Base-by-base conservation (phyloP, 2,113 vertebrate genomes). In the Suricata suricatta region DNA sequence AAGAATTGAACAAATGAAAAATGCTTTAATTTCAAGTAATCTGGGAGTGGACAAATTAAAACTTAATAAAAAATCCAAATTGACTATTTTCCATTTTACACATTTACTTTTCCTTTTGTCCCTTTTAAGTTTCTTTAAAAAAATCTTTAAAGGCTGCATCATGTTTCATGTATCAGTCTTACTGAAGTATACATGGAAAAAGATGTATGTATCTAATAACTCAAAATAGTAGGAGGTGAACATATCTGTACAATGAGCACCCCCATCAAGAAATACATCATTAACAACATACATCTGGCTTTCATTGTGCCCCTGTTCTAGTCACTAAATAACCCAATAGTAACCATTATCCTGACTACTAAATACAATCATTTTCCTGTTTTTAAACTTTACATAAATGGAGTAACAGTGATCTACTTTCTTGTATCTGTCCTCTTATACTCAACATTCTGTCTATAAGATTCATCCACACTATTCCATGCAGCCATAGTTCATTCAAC, bases 201-300 rank as follows among this genome's bases (percentile, higher is more conserved):
- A 86, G 11, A n/a, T 25, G 2, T n/a, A 71, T 38, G 57, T 44
- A 52, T 14, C 41, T 90, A 44, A 87, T 13, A 66, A 23, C 4
- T 95, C 68, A 95, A 96, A 93, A 31, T 80, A 83, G 9, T 35
- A 88, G 44, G 16, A 71, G 8, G 11, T 93, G 11, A 97, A 88
- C 33, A 84, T 6, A 95, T 7, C 0, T 57, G 21, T 33, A 29
- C 6, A 79, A 52, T 23, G 10, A 54, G 17, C 50, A 83, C n/a
- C 64, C n/a, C 41, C n/a, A 72, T 71, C 69, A 92, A 92, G 38
- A 94, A 82, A 88, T 52, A 41, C 76, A 69, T 94, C 74, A 80
- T 47, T 82, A 88, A 19, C 57, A 90, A 23, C n/a, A 90, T 50
- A 27, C 50, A 27, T 79, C 47, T 31, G 88, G 25, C 2, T 10